Conservation (phyloP, 2,113 vertebrate species). For the Sphyrna mokarran region DNA sequence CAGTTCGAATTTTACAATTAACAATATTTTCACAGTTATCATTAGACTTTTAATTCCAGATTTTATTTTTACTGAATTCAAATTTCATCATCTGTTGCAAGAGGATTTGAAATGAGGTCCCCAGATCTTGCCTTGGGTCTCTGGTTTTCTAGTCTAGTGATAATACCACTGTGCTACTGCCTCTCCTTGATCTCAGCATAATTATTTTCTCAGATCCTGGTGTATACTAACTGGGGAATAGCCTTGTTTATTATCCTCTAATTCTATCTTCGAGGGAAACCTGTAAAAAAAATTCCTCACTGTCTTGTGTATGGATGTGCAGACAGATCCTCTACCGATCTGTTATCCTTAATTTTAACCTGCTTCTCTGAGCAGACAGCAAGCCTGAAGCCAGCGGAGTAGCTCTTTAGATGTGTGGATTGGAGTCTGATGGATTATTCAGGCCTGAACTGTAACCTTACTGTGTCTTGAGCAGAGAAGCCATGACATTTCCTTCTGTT, state of each 20-base stretch:
- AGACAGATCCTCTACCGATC: not conserved
- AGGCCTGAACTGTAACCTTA: not conserved
- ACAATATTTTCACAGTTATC: too few relatives aligned
- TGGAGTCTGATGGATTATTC: not conserved
- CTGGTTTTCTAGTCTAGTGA: too few relatives aligned
- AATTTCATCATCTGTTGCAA: too few relatives aligned
- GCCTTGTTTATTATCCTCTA: not conserved
- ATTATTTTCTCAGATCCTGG: not conserved
- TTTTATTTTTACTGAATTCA: too few relatives aligned
- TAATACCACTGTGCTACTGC: too few relatives aligned
- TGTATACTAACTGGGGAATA: not conserved
- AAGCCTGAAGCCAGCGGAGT: not conserved
- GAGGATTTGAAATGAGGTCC: too few relatives aligned
- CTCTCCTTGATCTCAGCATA: not conserved
- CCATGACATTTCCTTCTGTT: not conserved
- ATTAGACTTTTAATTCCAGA: too few relatives aligned
- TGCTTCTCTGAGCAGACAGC: not conserved
- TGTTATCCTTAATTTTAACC: not conserved
- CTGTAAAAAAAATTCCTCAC: not conserved
- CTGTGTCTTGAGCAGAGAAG: not conserved
- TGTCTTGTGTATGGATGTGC: too few relatives aligned
- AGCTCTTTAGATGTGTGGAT: not conserved
- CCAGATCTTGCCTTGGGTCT: too few relatives aligned
- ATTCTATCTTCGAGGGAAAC: not conserved
- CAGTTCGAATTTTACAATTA: too few relatives aligned